Evolutionary conservation across 2,113 vertebrate species (phyloP), one percentile per base, ranked within the genome.

Genomic region (Holacanthus passer): DNA sequence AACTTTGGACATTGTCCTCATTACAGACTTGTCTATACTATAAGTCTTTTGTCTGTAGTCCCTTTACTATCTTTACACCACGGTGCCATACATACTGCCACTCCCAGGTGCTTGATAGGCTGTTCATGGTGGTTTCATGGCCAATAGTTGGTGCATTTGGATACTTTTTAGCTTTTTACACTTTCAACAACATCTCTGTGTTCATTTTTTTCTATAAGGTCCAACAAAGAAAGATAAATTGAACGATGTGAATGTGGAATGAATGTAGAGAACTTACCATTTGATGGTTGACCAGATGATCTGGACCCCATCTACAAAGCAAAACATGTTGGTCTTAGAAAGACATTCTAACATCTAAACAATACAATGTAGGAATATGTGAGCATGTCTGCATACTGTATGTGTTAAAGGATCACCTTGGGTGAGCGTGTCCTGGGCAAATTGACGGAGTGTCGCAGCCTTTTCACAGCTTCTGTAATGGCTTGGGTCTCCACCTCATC

Each of bases 401-500:
- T 47, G n/a, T 22, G 3, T 43, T 10, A 11, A 67, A 1, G 65
- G 20, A 56, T 93, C 90, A 99, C 98, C 95, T 97, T 96, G 41
- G 95, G 90, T 48, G 95, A 96, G 87, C 93, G 96, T 41, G 90
- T 96, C 88, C 94, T 94, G 43, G 97, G 96, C 43, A 99, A 95
- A 82, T 97, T 99, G 81, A 96, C 95, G 5, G 95, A 95, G 89
- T 96, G 97, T 74, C 95, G 96, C 32, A 99, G 94, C 86, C 94
- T 97, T 92, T 97, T 99, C 58, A 99, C 84, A 0, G 96, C 95
- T 73, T 97, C 95, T 0, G 96, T 97, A 65, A 99, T 88, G 73
- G 95, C 93, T 5, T 94, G 95, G 13, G 97, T 99, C 92, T 99
- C 98, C 81, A 99, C 96, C 63, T 97, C 96, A 72, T 97, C 97